Base-by-base conservation (phyloP, 2,888 invertebrate genomes). In the Drosophila merina region DNA sequence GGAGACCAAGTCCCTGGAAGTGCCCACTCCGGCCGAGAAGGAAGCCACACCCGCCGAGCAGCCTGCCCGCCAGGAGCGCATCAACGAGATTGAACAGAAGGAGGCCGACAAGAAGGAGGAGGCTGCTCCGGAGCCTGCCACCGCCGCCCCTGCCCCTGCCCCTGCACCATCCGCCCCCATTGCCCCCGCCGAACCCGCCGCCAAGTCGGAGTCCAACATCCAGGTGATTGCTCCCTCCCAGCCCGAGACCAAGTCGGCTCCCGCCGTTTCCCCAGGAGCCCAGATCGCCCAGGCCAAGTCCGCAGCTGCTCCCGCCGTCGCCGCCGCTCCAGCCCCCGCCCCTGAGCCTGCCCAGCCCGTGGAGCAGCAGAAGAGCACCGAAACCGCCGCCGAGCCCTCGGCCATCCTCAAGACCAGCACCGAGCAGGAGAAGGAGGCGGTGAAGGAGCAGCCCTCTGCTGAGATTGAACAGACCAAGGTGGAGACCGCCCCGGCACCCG, bases 1-100 rank as follows among this genome's bases (percentile, higher is more conserved):
- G 49, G 77, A 77, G 31, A 72, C 75, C 49, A 75, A 77, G 48
- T 79, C 76, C 28, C 67, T 75, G 45, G 72, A 75, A 40, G 74
- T 66, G 4, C 81, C 75, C 57, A 45, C 63, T 38, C 31, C 67
- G 7, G 51, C 44, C 10, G 47, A 82, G 28, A 81, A 82, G 66
- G 83, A 83, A 28, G n/a, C 42, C 38, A 1, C 40, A 7, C 14
- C 48, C 7, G 57, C 31, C 10, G 85, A 81, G 55, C 72, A 76
- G 55, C 75, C 79, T 0, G 85, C 75, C 40, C 88, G 88, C 40
- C 88, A 88, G 70, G 88, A 88, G 68, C 84, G 88, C 33, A 80
- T 64, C 33, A 67, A 57, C 20, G 77, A 69, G 12, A 26, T 75
- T n/a, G 71, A 73, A 36, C 71, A 75, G 20, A 70, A 68, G 44